Conservation (phyloP, 2,888 invertebrate species). For the Eutolmus rufibarbis region DNA sequence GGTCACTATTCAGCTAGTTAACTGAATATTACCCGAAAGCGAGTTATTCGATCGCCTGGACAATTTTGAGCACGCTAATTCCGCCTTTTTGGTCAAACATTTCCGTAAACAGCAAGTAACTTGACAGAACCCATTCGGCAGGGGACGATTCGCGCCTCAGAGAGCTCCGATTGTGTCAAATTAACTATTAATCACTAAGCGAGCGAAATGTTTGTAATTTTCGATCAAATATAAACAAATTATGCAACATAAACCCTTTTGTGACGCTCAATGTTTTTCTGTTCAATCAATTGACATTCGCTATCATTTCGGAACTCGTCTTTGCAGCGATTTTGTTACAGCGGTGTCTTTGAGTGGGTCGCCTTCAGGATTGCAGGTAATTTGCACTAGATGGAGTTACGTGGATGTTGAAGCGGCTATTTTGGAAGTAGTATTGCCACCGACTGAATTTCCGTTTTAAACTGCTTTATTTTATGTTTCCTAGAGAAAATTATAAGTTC, state of each 20-base stretch:
- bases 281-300: constrained; percentile 52
- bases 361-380: not conserved
- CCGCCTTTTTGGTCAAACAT: not conserved
- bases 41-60: not conserved
- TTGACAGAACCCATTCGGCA: not conserved
- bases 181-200: not conserved
- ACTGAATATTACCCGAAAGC: not conserved
- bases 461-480: not conserved
- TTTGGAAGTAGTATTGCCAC: not conserved
- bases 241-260: constrained; percentile 50
- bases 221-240: constrained; percentile 50
- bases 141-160: not conserved
- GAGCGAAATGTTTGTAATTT: constrained; percentile 37
- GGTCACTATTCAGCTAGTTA: not conserved
- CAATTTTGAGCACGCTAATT: not conserved
- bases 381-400: not conserved
- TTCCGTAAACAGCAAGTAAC: constrained; percentile 2
- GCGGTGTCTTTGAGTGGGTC: not conserved
- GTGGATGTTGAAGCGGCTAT: not conserved
- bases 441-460: not conserved
- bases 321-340: not conserved
- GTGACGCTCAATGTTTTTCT: constrained; percentile 50
- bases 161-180: not conserved
- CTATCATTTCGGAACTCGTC: constrained; percentile 57
- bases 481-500: too few species aligned